Evolutionary conservation across 2,888 invertebrate genomes (phyloP).

Genomic region (Dioctria rufipes): DNA sequence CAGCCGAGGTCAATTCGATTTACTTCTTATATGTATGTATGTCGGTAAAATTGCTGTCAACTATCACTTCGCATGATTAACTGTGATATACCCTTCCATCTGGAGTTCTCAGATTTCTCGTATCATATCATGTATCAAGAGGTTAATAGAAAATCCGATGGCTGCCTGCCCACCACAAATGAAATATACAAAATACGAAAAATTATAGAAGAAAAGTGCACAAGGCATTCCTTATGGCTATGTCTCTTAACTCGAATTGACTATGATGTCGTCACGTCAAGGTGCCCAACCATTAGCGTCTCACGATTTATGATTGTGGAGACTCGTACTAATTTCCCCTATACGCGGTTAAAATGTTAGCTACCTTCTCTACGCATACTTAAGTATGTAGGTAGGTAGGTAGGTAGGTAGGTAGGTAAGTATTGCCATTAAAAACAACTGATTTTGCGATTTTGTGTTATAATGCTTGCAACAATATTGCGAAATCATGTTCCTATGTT

Average conservation of each 20-base stretch:
- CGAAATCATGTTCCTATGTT: no score
- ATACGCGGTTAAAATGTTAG: no score
- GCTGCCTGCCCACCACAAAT: background rate
- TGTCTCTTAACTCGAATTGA: background rate
- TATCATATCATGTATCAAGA: conserved; percentile 25
- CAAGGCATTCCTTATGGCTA: background rate
- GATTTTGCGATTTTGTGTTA: no score
- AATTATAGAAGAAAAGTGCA: background rate
- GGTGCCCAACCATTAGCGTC: background rate
- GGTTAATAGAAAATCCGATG: conserved; percentile 42
- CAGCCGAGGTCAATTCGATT: conserved; percentile 47
- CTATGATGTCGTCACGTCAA: conserved; percentile 6
- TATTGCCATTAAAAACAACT: no score
- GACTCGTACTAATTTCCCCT: conserved; percentile 3
- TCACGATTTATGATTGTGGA: background rate
- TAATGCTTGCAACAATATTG: no score
- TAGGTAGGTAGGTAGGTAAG: no score
- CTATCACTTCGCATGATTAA: conserved; percentile 43
- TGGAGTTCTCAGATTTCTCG: conserved; percentile 13
- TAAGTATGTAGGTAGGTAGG: no score
- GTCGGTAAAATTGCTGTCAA: conserved; percentile 44
- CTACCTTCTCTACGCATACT: no score
- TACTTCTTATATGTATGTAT: background rate
- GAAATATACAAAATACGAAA: background rate
- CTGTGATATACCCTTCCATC: conserved; percentile 34